Evolutionary conservation across 2,797 vertebrate species (phyloP).

Genomic region (Sebastes hubbsi): DNA sequence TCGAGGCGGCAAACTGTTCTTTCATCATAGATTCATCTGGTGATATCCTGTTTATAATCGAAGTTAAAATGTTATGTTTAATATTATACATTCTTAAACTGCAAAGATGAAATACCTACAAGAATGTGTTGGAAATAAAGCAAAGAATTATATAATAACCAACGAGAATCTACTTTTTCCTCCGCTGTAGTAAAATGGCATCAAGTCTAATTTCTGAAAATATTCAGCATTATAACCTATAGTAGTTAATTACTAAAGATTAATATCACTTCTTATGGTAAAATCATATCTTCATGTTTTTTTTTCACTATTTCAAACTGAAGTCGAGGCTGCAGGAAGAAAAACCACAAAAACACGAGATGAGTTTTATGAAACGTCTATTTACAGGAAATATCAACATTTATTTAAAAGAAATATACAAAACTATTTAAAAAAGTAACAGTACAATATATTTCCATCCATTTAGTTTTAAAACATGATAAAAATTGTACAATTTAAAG

Average conservation of each 20-base stretch:
- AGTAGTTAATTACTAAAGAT: background rate
- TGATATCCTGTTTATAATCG: no score
- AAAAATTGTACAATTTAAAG: slow-evolving; percentile 25
- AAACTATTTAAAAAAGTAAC: slow-evolving; percentile 36
- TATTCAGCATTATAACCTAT: no score
- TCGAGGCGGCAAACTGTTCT: no score
- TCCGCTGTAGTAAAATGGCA: background rate
- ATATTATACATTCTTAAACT: background rate
- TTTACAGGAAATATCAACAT: slow-evolving; percentile 55
- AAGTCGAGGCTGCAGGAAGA: background rate
- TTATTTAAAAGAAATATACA: slow-evolving; percentile 53
- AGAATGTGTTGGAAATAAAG: background rate
- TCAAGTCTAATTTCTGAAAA: background rate
- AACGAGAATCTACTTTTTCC: background rate
- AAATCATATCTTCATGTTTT: no score
- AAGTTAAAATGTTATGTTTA: no score
- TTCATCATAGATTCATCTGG: no score
- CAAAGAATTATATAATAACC: no score
- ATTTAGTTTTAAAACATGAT: slow-evolving; percentile 55
- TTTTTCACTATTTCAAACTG: background rate
- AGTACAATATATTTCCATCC: slow-evolving; percentile 23
- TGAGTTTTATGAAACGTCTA: slow-evolving; percentile 51
- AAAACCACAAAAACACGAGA: background rate
- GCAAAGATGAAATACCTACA: background rate
- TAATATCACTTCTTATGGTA: no score